Evolutionary conservation across 2,797 vertebrate genomes (phyloP).

Genomic region (Scolopax bukidnonensis): DNA sequence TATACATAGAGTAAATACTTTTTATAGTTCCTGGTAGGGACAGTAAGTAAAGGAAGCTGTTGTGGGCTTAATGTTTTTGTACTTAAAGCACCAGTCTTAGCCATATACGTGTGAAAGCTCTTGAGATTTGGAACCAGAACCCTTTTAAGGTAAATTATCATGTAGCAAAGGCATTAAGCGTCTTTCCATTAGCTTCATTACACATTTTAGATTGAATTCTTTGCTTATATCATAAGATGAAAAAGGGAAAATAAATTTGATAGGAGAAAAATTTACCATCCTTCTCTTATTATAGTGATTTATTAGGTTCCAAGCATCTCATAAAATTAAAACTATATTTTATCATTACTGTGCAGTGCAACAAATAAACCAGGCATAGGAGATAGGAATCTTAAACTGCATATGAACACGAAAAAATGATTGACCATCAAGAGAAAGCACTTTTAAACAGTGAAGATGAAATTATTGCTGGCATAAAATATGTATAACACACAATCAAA

Average conservation of each 20-base stretch:
- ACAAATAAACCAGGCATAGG: neutral
- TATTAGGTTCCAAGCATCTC: neutral
- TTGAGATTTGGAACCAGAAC: neutral
- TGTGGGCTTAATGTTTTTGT: neutral
- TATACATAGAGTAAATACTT: neutral
- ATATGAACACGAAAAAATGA: neutral
- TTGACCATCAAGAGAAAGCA: neutral
- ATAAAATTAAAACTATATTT: slow-evolving; percentile 36
- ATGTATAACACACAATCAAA: neutral
- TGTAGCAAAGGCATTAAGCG: neutral
- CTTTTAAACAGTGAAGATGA: neutral
- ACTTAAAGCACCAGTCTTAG: neutral
- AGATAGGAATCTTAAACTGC: neutral
- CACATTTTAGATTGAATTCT: neutral
- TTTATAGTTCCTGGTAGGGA: neutral
- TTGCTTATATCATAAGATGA: neutral
- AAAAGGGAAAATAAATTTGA: neutral
- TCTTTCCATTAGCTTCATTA: neutral
- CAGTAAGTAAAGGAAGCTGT: neutral
- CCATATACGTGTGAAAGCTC: neutral
- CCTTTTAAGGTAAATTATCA: neutral
- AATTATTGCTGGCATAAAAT: neutral
- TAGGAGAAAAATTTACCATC: neutral
- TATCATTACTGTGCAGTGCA: neutral
- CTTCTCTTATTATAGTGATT: neutral